Conservation (phyloP, 2,797 vertebrate genomes). For the Acanthis flammea region DNA sequence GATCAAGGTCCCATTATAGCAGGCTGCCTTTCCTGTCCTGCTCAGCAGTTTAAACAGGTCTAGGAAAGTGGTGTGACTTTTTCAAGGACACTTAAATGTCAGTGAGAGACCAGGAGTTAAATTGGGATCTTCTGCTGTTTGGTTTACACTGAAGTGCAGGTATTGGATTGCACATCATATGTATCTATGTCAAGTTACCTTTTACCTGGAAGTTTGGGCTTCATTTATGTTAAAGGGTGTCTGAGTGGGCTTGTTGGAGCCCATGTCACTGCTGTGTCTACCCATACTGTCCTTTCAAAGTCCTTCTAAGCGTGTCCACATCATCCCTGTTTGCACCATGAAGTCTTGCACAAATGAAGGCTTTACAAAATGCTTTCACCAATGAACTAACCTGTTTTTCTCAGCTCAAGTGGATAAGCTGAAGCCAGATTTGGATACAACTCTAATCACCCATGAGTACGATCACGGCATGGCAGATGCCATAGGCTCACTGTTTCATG, state of each 20-base stretch:
- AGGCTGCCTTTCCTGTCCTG: not conserved
- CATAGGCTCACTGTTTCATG: fast-evolving
- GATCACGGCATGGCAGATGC: fast-evolving
- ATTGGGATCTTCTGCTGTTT: not conserved
- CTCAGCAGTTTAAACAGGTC: not conserved
- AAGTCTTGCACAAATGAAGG: not conserved
- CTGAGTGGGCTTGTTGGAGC: not conserved
- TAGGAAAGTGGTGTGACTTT: not conserved
- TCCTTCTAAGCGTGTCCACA: not conserved
- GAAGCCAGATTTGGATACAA: not conserved
- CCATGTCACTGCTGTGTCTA: not conserved
- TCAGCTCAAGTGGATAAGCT: not conserved
- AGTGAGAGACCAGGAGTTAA: not conserved
- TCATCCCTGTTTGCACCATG: not conserved
- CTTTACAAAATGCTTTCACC: not conserved
- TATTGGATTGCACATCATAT: not conserved
- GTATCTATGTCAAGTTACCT: not conserved
- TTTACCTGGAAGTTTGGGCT: not conserved
- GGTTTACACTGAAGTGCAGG: not conserved
- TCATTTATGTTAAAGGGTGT: not conserved
- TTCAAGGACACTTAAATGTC: not conserved
- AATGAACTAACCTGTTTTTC: not conserved
- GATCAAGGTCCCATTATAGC: not conserved
- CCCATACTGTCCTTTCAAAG: not conserved
- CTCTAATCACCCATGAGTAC: not conserved